Conservation (phyloP, 2,113 vertebrate genomes). For the Malurus alboscapulatus region DNA sequence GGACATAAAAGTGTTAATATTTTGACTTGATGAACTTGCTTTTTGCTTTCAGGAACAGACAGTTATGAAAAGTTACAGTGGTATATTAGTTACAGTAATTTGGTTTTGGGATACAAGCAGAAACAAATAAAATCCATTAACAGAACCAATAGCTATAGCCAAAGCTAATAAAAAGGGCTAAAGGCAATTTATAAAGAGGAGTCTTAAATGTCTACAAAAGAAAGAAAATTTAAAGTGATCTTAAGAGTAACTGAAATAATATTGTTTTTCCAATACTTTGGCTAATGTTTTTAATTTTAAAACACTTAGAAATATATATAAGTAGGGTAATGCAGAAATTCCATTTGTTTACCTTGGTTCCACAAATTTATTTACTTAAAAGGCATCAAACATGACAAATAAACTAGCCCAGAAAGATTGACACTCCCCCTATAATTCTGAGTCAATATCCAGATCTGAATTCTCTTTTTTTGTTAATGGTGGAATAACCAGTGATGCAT, state of each 20-base stretch:
- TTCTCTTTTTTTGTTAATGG: background rate
- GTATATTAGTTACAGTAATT: conserved; percentile 67
- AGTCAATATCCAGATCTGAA: background rate
- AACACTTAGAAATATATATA: background rate
- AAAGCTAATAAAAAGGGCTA: conserved; percentile 63
- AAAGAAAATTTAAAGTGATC: conserved; percentile 21
- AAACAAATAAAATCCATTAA: conserved; percentile 69
- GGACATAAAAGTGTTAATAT: conserved; percentile 67
- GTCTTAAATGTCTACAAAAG: conserved; percentile 35
- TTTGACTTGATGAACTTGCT: conserved; percentile 66
- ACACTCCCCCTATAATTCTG: background rate
- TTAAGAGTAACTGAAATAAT: conserved; percentile 8
- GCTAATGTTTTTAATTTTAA: background rate
- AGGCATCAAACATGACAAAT: background rate
- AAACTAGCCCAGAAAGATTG: background rate
- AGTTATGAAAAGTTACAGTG: conserved; percentile 52
- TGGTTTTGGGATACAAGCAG: conserved; percentile 58
- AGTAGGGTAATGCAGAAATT: background rate
- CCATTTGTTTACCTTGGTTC: background rate
- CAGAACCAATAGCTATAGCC: conserved; percentile 45
- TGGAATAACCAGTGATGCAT: background rate
- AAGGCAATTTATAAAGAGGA: conserved; percentile 48
- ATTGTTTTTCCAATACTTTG: background rate
- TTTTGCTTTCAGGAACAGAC: conserved; percentile 54
- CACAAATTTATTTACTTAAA: background rate